A percentile compares a stretch with the other conserved stretches of the same genome.
phyloP scores from a whole-genome alignment of 2,888 invertebrate species.

The Dolichopus griseipennis region DNA sequence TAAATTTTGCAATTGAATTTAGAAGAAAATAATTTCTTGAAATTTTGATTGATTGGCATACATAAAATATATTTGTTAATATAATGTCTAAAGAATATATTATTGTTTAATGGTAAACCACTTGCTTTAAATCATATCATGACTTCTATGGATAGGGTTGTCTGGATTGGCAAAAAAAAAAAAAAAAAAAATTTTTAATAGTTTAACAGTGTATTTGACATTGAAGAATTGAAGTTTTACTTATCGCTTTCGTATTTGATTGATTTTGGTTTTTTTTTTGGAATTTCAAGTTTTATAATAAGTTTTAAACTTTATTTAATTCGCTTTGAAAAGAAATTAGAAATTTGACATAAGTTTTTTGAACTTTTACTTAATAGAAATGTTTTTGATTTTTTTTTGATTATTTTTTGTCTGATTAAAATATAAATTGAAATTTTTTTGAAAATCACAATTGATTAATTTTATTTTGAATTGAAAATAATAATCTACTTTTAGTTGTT shows the following conservation, averaged over 20 bases:
- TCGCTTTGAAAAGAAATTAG: not conserved
- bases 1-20: not conserved
- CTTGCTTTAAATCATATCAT: too few species aligned
- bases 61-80: not conserved
- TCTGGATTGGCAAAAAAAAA: too few species aligned
- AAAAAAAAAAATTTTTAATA: too few species aligned
- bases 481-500: too few species aligned
- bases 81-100: not conserved
- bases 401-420: too few species aligned
- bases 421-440: too few species aligned
- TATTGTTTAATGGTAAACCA: too few species aligned
- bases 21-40: too few species aligned
- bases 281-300: not conserved
- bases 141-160: too few species aligned
- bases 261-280: not conserved
- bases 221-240: not conserved
- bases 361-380: not conserved
- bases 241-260: not conserved
- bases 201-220: not conserved
- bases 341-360: not conserved
- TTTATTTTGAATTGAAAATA: too few species aligned
- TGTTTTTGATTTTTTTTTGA: not conserved
- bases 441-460: too few species aligned
- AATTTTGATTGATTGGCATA: not conserved
- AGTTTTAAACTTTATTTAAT: not conserved